Conservation (phyloP, 2,888 invertebrate genomes). For the Acanthosepion esculentum region DNA sequence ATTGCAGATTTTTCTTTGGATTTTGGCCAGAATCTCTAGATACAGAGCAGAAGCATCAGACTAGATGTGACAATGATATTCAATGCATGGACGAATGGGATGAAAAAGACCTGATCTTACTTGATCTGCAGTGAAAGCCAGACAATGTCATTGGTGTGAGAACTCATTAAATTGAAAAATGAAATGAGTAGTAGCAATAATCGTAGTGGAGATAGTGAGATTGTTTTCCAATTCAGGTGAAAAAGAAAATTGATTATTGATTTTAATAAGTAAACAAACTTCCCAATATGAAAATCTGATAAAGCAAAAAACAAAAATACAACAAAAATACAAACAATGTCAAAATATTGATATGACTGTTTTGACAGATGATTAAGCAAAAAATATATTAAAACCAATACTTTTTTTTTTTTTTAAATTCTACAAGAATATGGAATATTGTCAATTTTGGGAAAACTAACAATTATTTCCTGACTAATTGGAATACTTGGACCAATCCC, state of each 20-base stretch:
- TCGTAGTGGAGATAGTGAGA: too few species aligned
- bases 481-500: neutral
- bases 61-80: too few species aligned
- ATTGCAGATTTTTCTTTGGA: too few species aligned
- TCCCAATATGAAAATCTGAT: neutral
- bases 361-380: neutral
- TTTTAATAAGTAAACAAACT: neutral
- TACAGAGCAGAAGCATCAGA: too few species aligned
- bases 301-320: neutral
- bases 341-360: neutral
- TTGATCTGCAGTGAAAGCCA: neutral
- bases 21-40: too few species aligned
- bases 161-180: neutral
- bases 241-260: neutral
- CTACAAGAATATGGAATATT: neutral
- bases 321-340: neutral
- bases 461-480: conserved; percentile 23
- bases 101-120: too few species aligned
- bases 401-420: neutral
- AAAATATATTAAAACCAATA: neutral
- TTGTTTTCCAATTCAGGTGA: neutral
- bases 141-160: neutral
- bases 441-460: neutral
- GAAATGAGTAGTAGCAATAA: too few species aligned
- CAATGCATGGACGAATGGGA: too few species aligned